A percentile compares a stretch with the other conserved stretches of the same genome.
phyloP scores from a whole-genome alignment of 1,140 invertebrate genomes.

The Neoseiulus cucumeris region DNA sequence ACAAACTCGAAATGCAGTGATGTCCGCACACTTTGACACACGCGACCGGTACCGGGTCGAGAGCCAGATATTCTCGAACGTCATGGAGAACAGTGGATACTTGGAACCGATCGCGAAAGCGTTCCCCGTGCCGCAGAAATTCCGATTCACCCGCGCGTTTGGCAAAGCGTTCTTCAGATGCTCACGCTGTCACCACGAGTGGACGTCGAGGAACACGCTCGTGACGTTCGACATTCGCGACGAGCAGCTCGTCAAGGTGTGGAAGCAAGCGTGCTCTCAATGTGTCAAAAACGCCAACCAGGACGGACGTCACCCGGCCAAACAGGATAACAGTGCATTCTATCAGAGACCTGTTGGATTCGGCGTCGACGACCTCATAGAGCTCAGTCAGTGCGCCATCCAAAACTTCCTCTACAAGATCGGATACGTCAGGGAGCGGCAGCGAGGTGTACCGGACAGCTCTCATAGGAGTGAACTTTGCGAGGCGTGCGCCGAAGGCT shows the following conservation, averaged over 20 bases:
- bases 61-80: neutral
- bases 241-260: neutral
- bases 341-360: neutral
- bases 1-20: too few species aligned
- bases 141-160: neutral
- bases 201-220: neutral
- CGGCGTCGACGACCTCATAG: neutral
- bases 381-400: neutral
- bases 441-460: neutral
- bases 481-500: neutral
- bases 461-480: neutral
- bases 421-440: neutral
- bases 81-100: neutral
- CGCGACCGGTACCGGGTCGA: neutral
- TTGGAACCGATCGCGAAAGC: neutral
- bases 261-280: neutral
- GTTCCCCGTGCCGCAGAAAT: neutral
- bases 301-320: neutral
- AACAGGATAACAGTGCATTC: neutral
- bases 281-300: neutral
- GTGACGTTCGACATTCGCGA: neutral
- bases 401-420: constrained; percentile 4
- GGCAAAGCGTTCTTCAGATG: neutral
- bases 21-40: too few species aligned
- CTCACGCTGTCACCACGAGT: neutral